Conservation (phyloP, 2,888 invertebrate species). For the Rhingia rostrata region DNA sequence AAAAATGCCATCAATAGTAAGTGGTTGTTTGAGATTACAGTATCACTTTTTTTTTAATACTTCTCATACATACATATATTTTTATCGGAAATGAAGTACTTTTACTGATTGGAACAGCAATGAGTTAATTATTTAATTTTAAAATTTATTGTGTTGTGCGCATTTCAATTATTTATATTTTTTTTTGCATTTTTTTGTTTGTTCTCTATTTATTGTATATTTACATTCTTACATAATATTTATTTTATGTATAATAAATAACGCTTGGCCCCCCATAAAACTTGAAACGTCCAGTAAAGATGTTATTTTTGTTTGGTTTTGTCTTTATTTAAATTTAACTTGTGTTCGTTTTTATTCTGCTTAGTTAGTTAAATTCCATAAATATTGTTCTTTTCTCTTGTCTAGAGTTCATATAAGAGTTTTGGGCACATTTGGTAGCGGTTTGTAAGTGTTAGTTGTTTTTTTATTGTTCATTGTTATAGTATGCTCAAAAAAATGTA, state of each 20-base stretch:
- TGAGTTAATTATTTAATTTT: neutral
- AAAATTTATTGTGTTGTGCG: conserved; percentile 44
- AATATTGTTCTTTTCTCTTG: conserved; percentile 5
- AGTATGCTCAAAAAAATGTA: neutral
- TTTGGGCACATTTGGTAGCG: conserved; percentile 60
- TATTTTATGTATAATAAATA: conserved; percentile 58
- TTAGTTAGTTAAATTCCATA: neutral
- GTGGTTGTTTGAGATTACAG: neutral
- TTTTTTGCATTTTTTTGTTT: conserved; percentile 1
- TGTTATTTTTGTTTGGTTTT: conserved; percentile 28
- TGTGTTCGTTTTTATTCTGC: neutral
- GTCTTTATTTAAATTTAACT: neutral
- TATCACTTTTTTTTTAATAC: conserved; percentile 1
- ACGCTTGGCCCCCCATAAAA: conserved; percentile 71
- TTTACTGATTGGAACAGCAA: conserved; percentile 21
- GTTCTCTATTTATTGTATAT: conserved; percentile 58
- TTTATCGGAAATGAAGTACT: conserved; percentile 2
- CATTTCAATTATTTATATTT: conserved; percentile 4
- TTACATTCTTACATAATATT: conserved; percentile 57
- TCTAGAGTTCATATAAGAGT: neutral
- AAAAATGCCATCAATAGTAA: conserved; percentile 1
- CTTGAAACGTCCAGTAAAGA: conserved; percentile 66
- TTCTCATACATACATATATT: neutral
- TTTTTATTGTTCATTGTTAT: neutral
- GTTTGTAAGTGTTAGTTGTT: conserved; percentile 5